Evolutionary conservation across 2,888 invertebrate species (phyloP).

Genomic region (Mythimna vitellina): DNA sequence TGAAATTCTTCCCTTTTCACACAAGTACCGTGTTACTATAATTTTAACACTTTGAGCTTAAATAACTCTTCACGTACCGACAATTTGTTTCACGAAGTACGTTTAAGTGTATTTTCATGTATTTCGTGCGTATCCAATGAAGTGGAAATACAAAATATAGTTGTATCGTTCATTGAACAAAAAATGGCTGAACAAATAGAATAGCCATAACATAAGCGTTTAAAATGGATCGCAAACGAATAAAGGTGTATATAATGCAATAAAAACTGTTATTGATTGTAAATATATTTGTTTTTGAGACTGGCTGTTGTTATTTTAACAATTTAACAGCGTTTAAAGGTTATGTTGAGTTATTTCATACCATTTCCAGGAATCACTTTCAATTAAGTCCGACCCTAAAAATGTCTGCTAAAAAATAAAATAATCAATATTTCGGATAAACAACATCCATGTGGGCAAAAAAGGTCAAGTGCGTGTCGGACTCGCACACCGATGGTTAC

Average conservation of each 20-base stretch:
- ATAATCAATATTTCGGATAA: too few species aligned
- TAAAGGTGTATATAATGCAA: neutral
- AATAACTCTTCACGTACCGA: slow-evolving; percentile 32
- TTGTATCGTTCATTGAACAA: slow-evolving; percentile 40
- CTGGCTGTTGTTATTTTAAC: neutral
- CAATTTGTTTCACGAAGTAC: slow-evolving; percentile 46
- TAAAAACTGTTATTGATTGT: slow-evolving; percentile 17
- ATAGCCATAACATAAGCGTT: slow-evolving; percentile 30
- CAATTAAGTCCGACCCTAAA: too few species aligned
- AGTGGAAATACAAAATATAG: slow-evolving; percentile 50
- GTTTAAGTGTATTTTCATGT: slow-evolving; percentile 58
- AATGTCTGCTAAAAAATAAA: too few species aligned
- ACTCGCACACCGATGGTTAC: too few species aligned
- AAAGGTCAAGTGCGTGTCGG: too few species aligned
- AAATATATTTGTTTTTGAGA: slow-evolving; percentile 15
- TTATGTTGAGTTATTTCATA: too few species aligned
- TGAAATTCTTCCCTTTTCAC: neutral
- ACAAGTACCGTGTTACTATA: slow-evolving; percentile 9
- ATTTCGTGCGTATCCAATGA: slow-evolving; percentile 59
- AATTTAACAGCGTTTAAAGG: neutral
- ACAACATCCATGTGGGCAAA: too few species aligned
- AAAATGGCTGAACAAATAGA: slow-evolving; percentile 48
- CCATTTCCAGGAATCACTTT: neutral
- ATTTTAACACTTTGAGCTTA: slow-evolving; percentile 33
- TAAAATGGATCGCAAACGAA: slow-evolving; percentile 30